These are phyloP conservation scores for Leistus spinibarbis DNA, from an alignment of 2,888 invertebrate genomes.

Conservation along the genomic window DNA sequence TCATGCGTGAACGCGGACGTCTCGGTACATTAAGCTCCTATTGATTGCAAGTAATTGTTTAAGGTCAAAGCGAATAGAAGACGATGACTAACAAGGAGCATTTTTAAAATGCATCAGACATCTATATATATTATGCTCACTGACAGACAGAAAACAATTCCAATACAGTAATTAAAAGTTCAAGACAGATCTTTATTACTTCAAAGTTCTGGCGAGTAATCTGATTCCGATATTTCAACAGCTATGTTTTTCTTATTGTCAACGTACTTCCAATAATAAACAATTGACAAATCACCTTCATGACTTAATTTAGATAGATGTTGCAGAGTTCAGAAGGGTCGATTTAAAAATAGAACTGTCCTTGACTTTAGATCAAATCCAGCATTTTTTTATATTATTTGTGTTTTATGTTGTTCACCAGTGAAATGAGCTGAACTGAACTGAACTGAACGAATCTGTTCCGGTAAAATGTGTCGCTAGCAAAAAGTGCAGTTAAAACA, in stretches of 20 bases:
- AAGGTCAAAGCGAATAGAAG: slow-evolving; percentile 14
- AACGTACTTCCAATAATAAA: not conserved
- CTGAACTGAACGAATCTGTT: not conserved
- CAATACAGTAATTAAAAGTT: slow-evolving; percentile 28
- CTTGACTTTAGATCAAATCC: too few species aligned
- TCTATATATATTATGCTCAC: not conserved
- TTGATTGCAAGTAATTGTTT: slow-evolving; percentile 24
- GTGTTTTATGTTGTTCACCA: not conserved
- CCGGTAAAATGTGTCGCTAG: not conserved
- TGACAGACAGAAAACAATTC: not conserved
- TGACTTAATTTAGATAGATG: not conserved
- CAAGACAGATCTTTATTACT: slow-evolving; percentile 29
- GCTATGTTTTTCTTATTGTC: not conserved
- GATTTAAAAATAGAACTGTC: too few species aligned
- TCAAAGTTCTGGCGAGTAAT: not conserved
- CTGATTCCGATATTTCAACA: not conserved
- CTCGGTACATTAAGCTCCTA: slow-evolving; percentile 9
- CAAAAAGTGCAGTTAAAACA: not conserved
- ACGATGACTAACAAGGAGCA: slow-evolving; percentile 4
- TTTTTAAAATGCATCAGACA: slow-evolving; percentile 9
- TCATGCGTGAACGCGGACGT: not conserved
- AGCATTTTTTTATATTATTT: not conserved
- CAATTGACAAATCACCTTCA: not conserved
- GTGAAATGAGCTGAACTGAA: not conserved
- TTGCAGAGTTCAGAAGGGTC: too few species aligned